phyloP scores from a whole-genome alignment of 2,113 vertebrate genomes.

The Plectropomus leopardus region DNA sequence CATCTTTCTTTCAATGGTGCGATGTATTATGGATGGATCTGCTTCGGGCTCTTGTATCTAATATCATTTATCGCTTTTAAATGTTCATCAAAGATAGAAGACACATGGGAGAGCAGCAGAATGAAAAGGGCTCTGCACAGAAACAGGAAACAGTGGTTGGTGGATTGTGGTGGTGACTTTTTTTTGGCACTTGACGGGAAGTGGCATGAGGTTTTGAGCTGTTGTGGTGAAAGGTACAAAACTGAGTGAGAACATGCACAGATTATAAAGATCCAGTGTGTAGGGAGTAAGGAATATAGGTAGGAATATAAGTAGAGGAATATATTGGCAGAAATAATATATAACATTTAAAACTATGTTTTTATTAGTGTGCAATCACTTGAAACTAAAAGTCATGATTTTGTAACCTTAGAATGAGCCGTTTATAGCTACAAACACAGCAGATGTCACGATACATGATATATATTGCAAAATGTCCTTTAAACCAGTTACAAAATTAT shows the following conservation, averaged over 20 bases:
- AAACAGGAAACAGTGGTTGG: slow-evolving; percentile 24
- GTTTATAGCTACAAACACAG: no score
- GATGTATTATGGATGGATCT: slow-evolving; percentile 26
- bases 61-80: slow-evolving; percentile 15
- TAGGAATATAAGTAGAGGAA: no score
- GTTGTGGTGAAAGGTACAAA: not conserved
- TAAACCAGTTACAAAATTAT: no score
- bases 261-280: not conserved
- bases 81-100: slow-evolving; percentile 8
- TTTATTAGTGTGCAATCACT: no score
- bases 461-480: no score
- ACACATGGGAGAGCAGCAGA: not conserved
- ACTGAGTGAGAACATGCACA: not conserved
- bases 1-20: not conserved
- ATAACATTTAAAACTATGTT: no score
- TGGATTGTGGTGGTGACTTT: not conserved
- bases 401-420: no score
- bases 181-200: not conserved
- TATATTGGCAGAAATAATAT: no score
- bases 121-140: not conserved
- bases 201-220: no score
- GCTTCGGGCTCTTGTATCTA: slow-evolving; percentile 10
- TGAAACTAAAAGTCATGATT: no score
- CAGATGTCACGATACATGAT: no score
- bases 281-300: no score